Conservation (phyloP, 1,140 invertebrate genomes). For the Drosophila trapezifrons region DNA sequence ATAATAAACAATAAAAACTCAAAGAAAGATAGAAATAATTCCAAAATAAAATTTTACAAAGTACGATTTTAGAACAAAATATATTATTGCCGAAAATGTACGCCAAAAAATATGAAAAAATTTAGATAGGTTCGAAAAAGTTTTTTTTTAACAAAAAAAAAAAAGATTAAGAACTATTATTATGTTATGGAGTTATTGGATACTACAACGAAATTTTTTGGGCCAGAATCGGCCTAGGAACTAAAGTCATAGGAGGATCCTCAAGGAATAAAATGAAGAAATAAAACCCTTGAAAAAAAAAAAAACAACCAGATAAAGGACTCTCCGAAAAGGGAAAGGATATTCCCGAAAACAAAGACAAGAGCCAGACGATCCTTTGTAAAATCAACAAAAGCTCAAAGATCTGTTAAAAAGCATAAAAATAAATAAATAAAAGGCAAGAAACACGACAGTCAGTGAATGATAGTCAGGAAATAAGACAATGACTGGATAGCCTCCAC, state of each 20-base stretch:
- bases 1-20: neutral
- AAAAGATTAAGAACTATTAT: neutral
- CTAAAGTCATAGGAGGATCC: neutral
- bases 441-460: neutral
- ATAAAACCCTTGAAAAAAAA: neutral
- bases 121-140: neutral
- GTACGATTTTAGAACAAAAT: neutral
- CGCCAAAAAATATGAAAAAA: neutral
- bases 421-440: neutral
- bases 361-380: neutral
- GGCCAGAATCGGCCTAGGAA: too few species aligned
- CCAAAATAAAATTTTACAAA: too few species aligned
- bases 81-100: neutral
- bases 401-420: neutral
- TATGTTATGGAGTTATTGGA: neutral
- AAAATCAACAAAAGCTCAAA: neutral
- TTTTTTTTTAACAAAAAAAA: neutral
- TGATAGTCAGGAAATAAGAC: neutral
- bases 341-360: neutral
- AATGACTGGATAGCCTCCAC: conserved; percentile 3
- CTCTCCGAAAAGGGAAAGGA: neutral
- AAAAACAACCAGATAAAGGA: neutral
- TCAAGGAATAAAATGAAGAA: neutral
- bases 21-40: neutral
- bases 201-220: too few species aligned